Evolutionary conservation across 1,140 invertebrate species (phyloP).

Genomic region (Halyomorpha halys): DNA sequence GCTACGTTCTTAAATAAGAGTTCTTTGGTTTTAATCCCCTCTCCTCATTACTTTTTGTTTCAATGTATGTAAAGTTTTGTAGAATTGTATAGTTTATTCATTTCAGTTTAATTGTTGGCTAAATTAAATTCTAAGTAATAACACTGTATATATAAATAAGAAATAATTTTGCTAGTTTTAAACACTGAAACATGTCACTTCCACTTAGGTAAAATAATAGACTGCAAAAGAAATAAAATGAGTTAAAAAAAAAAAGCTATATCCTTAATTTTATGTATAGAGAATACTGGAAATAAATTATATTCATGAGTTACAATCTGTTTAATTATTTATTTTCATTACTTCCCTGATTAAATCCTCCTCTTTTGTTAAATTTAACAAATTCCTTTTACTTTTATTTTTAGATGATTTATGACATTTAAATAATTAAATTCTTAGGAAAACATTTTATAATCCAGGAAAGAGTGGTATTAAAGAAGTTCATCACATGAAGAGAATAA

Average conservation of each 20-base stretch:
- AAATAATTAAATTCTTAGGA: too few species aligned
- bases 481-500: too few species aligned
- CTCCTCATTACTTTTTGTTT: neutral
- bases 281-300: constrained; percentile 8
- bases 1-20: neutral
- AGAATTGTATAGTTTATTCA: neutral
- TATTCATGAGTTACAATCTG: constrained; percentile 6
- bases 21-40: neutral
- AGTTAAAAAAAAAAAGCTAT: constrained; percentile 22
- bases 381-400: too few species aligned
- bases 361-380: too few species aligned
- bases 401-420: too few species aligned
- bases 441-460: too few species aligned
- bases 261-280: constrained; percentile 27
- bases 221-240: constrained; percentile 16
- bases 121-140: constrained; percentile 18
- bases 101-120: constrained; percentile 14
- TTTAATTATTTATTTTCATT: too few species aligned
- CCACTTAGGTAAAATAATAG: constrained; percentile 25
- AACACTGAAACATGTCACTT: constrained; percentile 16
- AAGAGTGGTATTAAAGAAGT: too few species aligned
- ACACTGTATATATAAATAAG: constrained; percentile 23
- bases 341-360: too few species aligned
- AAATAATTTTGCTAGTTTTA: constrained; percentile 21
- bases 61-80: neutral